Percentiles rank a stretch among this genome's conserved stretches.
Evolutionary conservation across 2,888 invertebrate species (phyloP).

Genomic region (Lapara coniferarum): DNA sequence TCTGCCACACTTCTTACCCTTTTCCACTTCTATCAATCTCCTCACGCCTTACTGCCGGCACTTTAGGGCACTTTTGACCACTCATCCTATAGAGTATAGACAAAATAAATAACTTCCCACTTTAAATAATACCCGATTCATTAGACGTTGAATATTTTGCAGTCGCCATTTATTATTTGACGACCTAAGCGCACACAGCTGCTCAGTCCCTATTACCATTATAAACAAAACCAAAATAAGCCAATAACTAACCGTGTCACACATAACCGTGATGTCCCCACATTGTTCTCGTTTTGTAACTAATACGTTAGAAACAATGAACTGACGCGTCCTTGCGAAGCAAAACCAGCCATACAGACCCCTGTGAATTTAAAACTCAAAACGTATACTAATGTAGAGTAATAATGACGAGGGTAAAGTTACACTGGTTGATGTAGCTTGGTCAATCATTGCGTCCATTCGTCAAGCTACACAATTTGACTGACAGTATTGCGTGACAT

Average conservation of each 20-base stretch:
- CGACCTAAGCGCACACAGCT: too few relatives aligned
- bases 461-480: conserved; percentile 1
- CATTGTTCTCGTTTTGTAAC: conserved; percentile 16
- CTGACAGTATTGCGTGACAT: conserved; percentile 6
- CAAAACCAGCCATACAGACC: neutral
- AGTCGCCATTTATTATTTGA: too few relatives aligned
- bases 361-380: neutral
- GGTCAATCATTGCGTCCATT: conserved; percentile 11
- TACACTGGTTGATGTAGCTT: neutral
- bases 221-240: neutral
- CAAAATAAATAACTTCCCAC: too few relatives aligned
- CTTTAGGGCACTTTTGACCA: too few relatives aligned
- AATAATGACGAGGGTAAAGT: neutral
- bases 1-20: too few relatives aligned
- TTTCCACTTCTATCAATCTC: too few relatives aligned
- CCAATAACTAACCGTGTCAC: conserved; percentile 2
- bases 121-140: too few relatives aligned
- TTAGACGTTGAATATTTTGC: too few relatives aligned
- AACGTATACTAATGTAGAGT: neutral
- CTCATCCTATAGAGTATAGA: too few relatives aligned
- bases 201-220: neutral
- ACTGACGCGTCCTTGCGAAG: conserved; percentile 1
- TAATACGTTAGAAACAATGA: conserved; percentile 15
- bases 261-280: neutral
- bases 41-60: too few relatives aligned